phyloP scores from a whole-genome alignment of 2,113 vertebrate genomes.

The Aspidoscelis tigris region DNA sequence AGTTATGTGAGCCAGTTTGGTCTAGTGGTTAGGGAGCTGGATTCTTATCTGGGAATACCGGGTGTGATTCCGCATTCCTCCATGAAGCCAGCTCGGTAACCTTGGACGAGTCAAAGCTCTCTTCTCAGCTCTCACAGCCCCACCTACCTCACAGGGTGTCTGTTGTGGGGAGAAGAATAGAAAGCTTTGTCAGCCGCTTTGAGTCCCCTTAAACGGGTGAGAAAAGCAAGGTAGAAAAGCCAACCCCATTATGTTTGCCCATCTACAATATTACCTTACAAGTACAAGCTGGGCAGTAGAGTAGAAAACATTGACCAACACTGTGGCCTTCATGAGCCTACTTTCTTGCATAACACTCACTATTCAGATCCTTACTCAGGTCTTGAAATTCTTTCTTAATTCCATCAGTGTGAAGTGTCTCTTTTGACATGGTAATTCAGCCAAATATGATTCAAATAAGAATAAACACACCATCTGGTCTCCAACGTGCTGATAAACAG shows the following conservation, averaged over 20 bases:
- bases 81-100: no score
- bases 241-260: no score
- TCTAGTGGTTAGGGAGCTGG: no score
- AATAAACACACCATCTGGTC: constrained; percentile 28
- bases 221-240: no score
- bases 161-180: no score
- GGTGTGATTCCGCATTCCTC: no score
- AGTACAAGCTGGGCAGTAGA: neutral
- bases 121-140: no score
- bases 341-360: neutral
- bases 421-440: neutral
- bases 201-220: neutral
- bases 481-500: constrained; percentile 5
- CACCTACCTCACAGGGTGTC: no score
- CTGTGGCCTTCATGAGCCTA: neutral
- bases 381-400: neutral
- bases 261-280: neutral
- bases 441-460: constrained; percentile 17
- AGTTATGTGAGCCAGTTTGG: no score
- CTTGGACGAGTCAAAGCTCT: no score
- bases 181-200: no score
- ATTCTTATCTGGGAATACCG: no score
- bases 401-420: neutral
- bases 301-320: neutral
- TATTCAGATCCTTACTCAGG: neutral